Evolutionary conservation across 2,888 invertebrate species (phyloP).

Genomic region (Aleiodes alternator): DNA sequence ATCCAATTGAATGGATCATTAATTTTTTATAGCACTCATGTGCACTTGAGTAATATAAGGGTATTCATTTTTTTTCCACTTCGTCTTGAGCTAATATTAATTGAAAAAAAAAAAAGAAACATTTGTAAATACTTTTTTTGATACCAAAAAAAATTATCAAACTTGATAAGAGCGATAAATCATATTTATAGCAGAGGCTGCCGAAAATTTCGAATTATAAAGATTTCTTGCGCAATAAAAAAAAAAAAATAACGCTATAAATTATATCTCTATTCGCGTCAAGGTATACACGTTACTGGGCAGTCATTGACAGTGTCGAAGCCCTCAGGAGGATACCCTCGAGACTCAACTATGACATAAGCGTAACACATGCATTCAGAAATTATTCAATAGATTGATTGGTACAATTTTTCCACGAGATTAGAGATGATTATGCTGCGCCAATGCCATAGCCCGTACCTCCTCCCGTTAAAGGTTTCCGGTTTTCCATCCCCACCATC

Average conservation of each 20-base stretch:
- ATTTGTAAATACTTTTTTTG: no score
- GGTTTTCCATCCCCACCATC: conserved; percentile 12
- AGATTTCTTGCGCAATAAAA: no score
- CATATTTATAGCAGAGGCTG: no score
- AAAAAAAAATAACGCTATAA: neutral
- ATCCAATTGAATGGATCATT: no score
- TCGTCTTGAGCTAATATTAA: neutral
- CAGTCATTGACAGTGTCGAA: conserved; percentile 39
- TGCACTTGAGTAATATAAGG: no score
- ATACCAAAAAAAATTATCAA: neutral
- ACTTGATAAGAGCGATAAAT: no score
- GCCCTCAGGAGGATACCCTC: conserved; percentile 43
- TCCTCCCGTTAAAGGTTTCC: conserved; percentile 12
- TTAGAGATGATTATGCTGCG: conserved; percentile 21
- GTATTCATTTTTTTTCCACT: neutral
- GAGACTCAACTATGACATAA: conserved; percentile 31
- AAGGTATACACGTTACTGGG: conserved; percentile 14
- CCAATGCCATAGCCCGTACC: conserved; percentile 13
- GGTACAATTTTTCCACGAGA: conserved; percentile 2
- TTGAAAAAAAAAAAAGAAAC: neutral
- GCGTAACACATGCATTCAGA: conserved; percentile 27
- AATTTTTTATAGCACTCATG: no score
- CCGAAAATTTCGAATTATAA: no score
- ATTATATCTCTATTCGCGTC: neutral
- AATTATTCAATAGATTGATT: conserved; percentile 18